Conservation (phyloP, 2,797 vertebrate genomes). For the Pygocentrus nattereri region DNA sequence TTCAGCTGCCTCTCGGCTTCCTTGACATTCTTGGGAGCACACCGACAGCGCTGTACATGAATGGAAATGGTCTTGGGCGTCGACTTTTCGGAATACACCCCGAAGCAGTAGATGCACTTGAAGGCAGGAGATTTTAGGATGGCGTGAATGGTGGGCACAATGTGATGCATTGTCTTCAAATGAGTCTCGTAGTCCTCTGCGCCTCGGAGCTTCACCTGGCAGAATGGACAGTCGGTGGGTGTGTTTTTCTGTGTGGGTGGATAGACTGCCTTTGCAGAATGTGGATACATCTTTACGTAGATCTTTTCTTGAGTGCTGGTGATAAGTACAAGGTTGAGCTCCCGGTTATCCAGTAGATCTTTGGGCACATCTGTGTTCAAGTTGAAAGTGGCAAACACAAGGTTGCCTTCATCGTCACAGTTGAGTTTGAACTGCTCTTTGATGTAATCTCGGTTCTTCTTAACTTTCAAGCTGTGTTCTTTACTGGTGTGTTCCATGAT, state of each 20-base stretch:
- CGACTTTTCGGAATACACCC: constrained; percentile 88
- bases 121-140: constrained; percentile 87
- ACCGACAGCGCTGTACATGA: constrained; percentile 86
- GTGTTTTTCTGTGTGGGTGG: constrained; percentile 51
- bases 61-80: constrained; percentile 85
- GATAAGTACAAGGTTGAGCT: constrained; percentile 84
- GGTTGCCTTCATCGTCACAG: constrained; percentile 75
- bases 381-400: constrained; percentile 83
- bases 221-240: constrained; percentile 82
- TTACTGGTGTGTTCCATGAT: constrained; percentile 81
- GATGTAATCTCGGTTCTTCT: constrained; percentile 77
- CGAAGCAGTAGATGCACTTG: constrained; percentile 90
- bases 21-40: constrained; percentile 82
- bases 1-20: constrained; percentile 64
- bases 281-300: constrained; percentile 84
- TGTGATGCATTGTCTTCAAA: constrained; percentile 84
- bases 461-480: constrained; percentile 78
- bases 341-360: constrained; percentile 82
- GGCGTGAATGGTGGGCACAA: constrained; percentile 87
- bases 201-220: constrained; percentile 75
- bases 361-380: constrained; percentile 79
- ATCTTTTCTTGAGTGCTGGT: constrained; percentile 73
- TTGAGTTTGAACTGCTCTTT: constrained; percentile 80
- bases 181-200: constrained; percentile 81
- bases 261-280: constrained; percentile 61